Evolutionary conservation across 2,888 invertebrate species (phyloP).

Genomic region (Eudemis profundana): DNA sequence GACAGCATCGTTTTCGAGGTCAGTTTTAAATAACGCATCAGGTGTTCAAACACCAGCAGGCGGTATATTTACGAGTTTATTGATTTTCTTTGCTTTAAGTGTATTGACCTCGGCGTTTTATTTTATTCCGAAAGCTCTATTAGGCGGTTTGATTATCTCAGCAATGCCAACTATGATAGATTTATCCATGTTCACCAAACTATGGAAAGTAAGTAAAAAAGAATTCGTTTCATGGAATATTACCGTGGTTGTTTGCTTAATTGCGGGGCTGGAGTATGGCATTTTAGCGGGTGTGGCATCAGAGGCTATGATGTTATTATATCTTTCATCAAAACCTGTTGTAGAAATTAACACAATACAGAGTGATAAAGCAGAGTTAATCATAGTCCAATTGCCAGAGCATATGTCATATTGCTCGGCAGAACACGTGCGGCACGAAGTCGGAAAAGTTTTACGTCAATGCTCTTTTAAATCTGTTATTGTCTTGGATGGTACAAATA

Average conservation of each 20-base stretch:
- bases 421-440: slow-evolving; percentile 43
- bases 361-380: slow-evolving; percentile 33
- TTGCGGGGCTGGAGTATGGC: slow-evolving; percentile 45
- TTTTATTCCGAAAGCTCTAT: slow-evolving; percentile 90
- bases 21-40: slow-evolving; percentile 93
- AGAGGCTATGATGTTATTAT: slow-evolving; percentile 46
- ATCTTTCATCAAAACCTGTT: slow-evolving; percentile 43
- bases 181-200: slow-evolving; percentile 78
- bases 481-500: slow-evolving; percentile 45
- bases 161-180: slow-evolving; percentile 93
- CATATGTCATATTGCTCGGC: slow-evolving; percentile 46
- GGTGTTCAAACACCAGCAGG: slow-evolving; percentile 91
- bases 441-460: slow-evolving; percentile 37
- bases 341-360: slow-evolving; percentile 37
- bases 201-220: slow-evolving; percentile 90
- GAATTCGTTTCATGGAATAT: slow-evolving; percentile 42
- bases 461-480: slow-evolving; percentile 32
- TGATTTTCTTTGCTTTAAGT: slow-evolving; percentile 89
- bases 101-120: slow-evolving; percentile 90
- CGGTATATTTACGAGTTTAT: slow-evolving; percentile 88
- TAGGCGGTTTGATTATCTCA: slow-evolving; percentile 92
- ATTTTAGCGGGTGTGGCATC: slow-evolving; percentile 44
- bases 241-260: slow-evolving; percentile 43
- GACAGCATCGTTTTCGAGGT: slow-evolving; percentile 90
- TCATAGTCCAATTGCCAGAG: slow-evolving; percentile 43